Base-by-base conservation (phyloP, 2,888 invertebrate genomes). In the Rhorus exstirpatorius region DNA sequence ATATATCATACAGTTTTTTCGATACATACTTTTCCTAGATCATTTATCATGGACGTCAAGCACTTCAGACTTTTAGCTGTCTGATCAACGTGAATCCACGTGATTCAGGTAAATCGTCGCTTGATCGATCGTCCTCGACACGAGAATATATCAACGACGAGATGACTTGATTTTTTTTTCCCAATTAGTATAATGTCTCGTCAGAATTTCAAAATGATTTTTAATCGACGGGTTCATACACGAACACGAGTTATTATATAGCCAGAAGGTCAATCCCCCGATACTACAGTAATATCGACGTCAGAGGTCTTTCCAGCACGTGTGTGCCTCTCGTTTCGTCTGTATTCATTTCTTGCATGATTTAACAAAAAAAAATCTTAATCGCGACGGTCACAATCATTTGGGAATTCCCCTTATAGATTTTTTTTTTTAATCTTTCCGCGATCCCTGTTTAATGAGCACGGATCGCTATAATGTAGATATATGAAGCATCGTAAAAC, bases 71-170 rank as follows among this genome's bases (percentile, higher is more conserved):
- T 31, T 31, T 31, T 6, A 31, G 31, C 6, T 3, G 6, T 31
- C 31, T 31, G 6, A 31, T 6, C 31, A 44, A 19, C 38, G 41
- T 53, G 38, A 70, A 41, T 7, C 24, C 7, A 3, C 49, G 35
- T n/a, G 17, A 17, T 17, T 60, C 58, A 19, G n/a, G 19, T 46
- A 31, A 41, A 65, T 58, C 41, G 44, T 61, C 53, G 19, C 67
- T 79, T 51, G 19, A 49, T n/a, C 49, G 38, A 1, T 78, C 21
- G 63, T 35, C 44, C 19, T 63, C 49, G 65, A 78, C 21, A 3
- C 14, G 26, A 4, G 6, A 35, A 51, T 58, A 31, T 14, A 21
- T 12, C 46, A 19, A 21, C 12, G 46, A 12, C 14, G 38, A 17
- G 19, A 35, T 63, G 68, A 75, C 19, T 79, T 19, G 53, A 41